Base-by-base conservation (phyloP, 2,113 vertebrate species). In the Anolis carolinensis region DNA sequence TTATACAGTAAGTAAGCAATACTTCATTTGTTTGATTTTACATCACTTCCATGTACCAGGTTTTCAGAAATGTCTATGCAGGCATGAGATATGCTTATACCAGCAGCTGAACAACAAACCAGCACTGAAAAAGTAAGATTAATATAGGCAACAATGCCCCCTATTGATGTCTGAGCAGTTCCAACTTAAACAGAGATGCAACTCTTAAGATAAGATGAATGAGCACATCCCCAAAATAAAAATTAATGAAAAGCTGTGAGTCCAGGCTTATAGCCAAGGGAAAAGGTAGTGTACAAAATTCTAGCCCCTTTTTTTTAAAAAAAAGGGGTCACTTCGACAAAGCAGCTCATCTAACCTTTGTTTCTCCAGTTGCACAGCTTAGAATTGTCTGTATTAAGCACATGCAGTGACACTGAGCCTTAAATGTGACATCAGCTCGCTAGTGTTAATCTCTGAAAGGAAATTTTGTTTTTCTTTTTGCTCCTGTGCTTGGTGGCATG, bases 111-210 rank as follows among this genome's bases (percentile, higher is more conserved):
- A 44, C 2, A 36, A 59, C 71, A 59, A 32, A 87, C 52, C 0
- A 0, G 62, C 80, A 25, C 1, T 1, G 65, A 68, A 68, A 23
- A 87, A 25, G 39, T 55, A 4, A 80, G 52, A 36, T 85, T 91
- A 83, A 39, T 59, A 82, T 80, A 87, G 88, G 65, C 89, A 90
- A 89, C 85, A 83, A 93, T 90, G 91, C 87, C 92, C 91, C 88
- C 91, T 93, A 63, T 90, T 90, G 92, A 89, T 85, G 36, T 2
- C 11, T 81, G 72, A 86, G 39, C 27, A 67, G 25, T 73, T 89
- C 79, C 23, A 81, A 11, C 27, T 4, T 36, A 85, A 86, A 78
- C 65, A 0, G 0, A 9, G 63, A 79, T 14, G 83, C 77, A 68
- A 4, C 1, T 0, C 25, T 72, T 34, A 79, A 59, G 16, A 36